Evolutionary conservation across 2,888 invertebrate species (phyloP).

Genomic region (Lepidonotus clava): DNA sequence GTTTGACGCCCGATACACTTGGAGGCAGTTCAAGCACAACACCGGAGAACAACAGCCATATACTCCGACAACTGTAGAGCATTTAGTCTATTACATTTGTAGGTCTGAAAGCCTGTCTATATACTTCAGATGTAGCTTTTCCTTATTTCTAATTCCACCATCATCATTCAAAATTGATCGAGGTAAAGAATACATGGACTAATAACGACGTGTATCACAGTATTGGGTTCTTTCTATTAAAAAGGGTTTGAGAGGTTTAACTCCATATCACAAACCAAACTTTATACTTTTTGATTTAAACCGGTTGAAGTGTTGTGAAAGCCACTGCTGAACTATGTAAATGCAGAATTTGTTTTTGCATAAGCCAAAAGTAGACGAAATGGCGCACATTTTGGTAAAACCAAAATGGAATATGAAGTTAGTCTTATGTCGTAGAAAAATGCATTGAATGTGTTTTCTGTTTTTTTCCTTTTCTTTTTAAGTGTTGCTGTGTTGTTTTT

Average conservation of each 20-base stretch:
- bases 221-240: too few species aligned
- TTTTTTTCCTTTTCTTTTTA: neutral
- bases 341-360: neutral
- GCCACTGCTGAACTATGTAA: conserved; percentile 4
- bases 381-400: conserved; percentile 21
- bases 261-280: too few species aligned
- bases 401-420: conserved; percentile 20
- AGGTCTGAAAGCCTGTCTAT: conserved; percentile 8
- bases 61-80: conserved; percentile 39
- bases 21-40: neutral
- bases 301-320: conserved; percentile 21
- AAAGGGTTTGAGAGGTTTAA: neutral
- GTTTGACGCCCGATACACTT: too few species aligned
- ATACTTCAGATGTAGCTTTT: neutral
- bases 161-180: neutral
- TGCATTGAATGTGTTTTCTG: conserved; percentile 44
- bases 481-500: conserved; percentile 23
- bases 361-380: neutral
- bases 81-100: conserved; percentile 3
- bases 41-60: conserved; percentile 20
- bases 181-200: neutral
- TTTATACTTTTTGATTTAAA: too few species aligned
- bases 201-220: too few species aligned
- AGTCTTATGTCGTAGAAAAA: conserved; percentile 35
- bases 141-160: neutral